A percentile compares a stretch with the other conserved stretches of the same genome.
These are phyloP conservation scores for Alentia gelatinosa DNA, from an alignment of 2,888 invertebrate genomes.

Conservation along the genomic window DNA sequence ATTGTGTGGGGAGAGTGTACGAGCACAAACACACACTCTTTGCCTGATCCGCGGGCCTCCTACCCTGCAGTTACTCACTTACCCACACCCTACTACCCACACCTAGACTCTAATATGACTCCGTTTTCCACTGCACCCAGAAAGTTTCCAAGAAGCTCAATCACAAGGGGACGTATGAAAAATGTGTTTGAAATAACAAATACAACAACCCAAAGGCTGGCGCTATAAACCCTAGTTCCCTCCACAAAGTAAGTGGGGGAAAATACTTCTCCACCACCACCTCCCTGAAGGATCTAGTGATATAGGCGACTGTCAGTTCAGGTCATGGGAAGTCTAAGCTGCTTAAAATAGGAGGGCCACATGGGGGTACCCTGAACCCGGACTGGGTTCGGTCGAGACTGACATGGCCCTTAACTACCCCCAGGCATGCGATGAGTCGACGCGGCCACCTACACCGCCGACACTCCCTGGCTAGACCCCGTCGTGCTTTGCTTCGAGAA, in stretches of 20 bases:
- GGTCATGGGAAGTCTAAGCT: constrained; percentile 38
- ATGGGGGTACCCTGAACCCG: background rate
- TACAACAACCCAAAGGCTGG: background rate
- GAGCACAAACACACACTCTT: too few relatives aligned
- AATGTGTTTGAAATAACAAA: background rate
- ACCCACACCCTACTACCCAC: background rate
- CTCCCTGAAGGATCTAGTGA: background rate
- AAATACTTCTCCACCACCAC: background rate
- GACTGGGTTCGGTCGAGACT: background rate
- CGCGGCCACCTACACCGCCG: background rate
- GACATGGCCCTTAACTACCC: constrained; percentile 15
- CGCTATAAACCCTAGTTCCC: background rate
- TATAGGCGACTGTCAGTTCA: constrained; percentile 8
- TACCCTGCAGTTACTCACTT: background rate
- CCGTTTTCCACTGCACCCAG: background rate
- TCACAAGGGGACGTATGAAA: background rate
- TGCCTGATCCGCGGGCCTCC: too few relatives aligned
- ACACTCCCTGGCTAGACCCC: background rate
- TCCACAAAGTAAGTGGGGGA: too few relatives aligned
- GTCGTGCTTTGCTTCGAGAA: background rate
- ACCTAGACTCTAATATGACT: background rate
- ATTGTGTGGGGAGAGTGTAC: too few relatives aligned
- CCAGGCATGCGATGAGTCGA: background rate
- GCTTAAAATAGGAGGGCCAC: constrained; percentile 17
- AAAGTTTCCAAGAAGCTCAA: background rate